phyloP scores from a whole-genome alignment of 2,113 vertebrate species.

The Oophaga pumilio region DNA sequence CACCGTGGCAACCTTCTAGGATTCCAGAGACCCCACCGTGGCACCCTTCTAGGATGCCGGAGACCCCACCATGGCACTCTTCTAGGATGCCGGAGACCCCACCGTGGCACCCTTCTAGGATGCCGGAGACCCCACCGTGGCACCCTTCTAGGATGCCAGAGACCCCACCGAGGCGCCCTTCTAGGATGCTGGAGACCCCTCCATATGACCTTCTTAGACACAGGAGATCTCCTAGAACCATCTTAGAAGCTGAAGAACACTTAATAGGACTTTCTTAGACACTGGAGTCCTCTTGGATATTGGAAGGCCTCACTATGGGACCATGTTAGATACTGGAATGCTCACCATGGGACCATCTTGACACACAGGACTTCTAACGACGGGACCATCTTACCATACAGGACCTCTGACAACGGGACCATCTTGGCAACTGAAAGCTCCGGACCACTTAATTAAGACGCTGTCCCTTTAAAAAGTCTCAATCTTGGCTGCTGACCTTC shows the following conservation, averaged over 20 bases:
- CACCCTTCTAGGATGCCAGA: neutral
- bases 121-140: neutral
- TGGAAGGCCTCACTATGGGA: too few species aligned
- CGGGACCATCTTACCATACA: too few species aligned
- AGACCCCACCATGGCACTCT: neutral
- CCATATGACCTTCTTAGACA: neutral
- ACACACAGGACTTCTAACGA: too few species aligned
- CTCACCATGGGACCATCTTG: neutral
- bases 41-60: too few species aligned
- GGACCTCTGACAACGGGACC: too few species aligned
- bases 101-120: neutral
- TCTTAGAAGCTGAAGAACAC: neutral
- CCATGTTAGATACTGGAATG: neutral
- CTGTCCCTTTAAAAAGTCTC: neutral
- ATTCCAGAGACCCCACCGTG: neutral
- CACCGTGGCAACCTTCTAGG: neutral
- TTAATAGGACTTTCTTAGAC: neutral
- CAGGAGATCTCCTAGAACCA: neutral
- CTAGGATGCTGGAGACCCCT: neutral
- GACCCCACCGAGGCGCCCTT: neutral
- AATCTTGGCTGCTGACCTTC: neutral
- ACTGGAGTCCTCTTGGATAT: neutral
- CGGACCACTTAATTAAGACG: neutral
- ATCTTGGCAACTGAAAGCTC: neutral
- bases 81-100: neutral